Percentiles rank a stretch among this genome's conserved stretches.
Evolutionary conservation across 1,140 invertebrate genomes (phyloP).

Genomic region (Linepithema humile): DNA sequence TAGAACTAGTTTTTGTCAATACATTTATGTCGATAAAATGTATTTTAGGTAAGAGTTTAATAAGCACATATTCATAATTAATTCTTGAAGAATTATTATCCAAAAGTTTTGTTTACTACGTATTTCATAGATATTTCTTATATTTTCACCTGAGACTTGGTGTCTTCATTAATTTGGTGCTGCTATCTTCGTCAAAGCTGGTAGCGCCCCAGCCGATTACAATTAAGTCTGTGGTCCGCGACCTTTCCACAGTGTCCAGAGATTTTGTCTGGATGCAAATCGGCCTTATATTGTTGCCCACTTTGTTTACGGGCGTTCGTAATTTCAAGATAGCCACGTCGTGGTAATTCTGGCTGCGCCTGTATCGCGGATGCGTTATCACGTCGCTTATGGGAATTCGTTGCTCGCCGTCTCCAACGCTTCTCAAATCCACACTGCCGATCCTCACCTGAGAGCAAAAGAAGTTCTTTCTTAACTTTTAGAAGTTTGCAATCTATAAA

Average conservation of each 20-base stretch:
- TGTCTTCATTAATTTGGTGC: slow-evolving; percentile 72
- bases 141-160: slow-evolving; percentile 72
- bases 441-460: slow-evolving; percentile 60
- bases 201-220: slow-evolving; percentile 80
- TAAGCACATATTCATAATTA: background rate
- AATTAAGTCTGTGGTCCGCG: slow-evolving; percentile 66
- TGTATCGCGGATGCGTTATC: slow-evolving; percentile 81
- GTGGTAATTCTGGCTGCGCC: slow-evolving; percentile 79
- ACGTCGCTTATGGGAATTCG: slow-evolving; percentile 72
- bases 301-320: slow-evolving; percentile 67
- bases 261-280: slow-evolving; percentile 81
- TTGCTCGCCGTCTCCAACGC: slow-evolving; percentile 65
- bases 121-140: background rate
- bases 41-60: background rate
- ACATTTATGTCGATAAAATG: too few relatives aligned
- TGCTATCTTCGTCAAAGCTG: slow-evolving; percentile 53
- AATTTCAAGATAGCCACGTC: slow-evolving; percentile 85
- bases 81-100: background rate
- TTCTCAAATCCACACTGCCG: slow-evolving; percentile 76
- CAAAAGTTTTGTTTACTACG: background rate
- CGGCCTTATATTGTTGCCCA: slow-evolving; percentile 77
- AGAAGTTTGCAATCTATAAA: too few relatives aligned
- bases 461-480: too few relatives aligned
- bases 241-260: slow-evolving; percentile 65
- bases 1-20: too few relatives aligned